Conservation (phyloP, 2,797 vertebrate genomes). For the Danionella dracula region DNA sequence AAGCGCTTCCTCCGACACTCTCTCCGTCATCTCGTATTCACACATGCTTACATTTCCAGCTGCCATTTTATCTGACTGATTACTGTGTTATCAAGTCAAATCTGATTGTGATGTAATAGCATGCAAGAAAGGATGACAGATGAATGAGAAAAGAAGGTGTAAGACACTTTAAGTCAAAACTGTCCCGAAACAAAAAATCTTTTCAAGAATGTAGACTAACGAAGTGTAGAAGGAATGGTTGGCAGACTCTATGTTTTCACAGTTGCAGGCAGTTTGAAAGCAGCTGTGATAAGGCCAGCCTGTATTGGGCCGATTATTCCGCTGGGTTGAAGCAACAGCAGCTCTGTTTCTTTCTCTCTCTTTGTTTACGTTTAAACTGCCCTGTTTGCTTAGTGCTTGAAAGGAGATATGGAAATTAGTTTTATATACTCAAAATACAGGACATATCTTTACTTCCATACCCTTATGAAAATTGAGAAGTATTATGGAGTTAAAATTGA, state of each 20-base stretch:
- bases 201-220: constrained; percentile 9
- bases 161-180: not conserved
- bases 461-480: no score
- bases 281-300: constrained; percentile 24
- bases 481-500: no score
- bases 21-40: constrained; percentile 14
- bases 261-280: constrained; percentile 12
- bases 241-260: not conserved
- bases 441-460: not conserved
- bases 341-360: constrained; percentile 10
- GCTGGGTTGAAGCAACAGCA: constrained; percentile 21
- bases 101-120: not conserved
- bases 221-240: not conserved
- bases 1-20: constrained; percentile 30
- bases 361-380: constrained; percentile 27
- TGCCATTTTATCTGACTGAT: constrained; percentile 12
- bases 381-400: not conserved
- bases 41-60: constrained; percentile 12
- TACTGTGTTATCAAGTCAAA: not conserved
- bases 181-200: not conserved
- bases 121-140: not conserved
- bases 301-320: constrained; percentile 34
- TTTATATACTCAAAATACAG: not conserved
- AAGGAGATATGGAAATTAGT: constrained; percentile 19
- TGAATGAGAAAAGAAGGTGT: not conserved